Base-by-base conservation (phyloP, 2,113 vertebrate species). In the Gambusia holbrooki region DNA sequence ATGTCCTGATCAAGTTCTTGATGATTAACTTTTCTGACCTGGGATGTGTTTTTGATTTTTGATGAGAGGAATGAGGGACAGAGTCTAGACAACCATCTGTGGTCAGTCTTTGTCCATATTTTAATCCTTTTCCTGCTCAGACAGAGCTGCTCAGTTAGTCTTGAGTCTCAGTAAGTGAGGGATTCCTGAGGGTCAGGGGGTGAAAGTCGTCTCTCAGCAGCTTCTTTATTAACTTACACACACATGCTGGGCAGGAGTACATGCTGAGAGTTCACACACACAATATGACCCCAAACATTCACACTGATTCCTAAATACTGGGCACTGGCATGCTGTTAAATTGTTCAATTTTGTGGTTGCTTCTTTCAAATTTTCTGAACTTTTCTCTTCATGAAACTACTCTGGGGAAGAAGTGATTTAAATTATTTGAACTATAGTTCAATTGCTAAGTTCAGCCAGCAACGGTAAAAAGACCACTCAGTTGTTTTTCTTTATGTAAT, bases 121-220 rank as follows among this genome's bases (percentile, higher is more conserved):
- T 69, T 82, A 64, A 71, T 79, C 77, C 67, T 61, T 64, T 82
- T 78, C 68, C 70, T 64, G 64, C 73, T 84, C 69, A 88, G 66
- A 80, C 27, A 63, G 82, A 86, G 83, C 77, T 81, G 73, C 78
- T 80, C 80, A 75, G 80, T 82, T 84, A 29, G 85, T 86, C 83
- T 77, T 83, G 83, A 85, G 76, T 76, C 84, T 69, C 71, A 72
- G 77, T 82, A 88, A 90, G 80, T 89, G 79, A 85, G 73, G 75
- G 82, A 89, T 90, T 92, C 79, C 85, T 83, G 77, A 7, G 81
- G 92, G 90, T 92, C 91, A 90, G 1, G 54, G 75, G 84, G 87
- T 86, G 74, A 90, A 80, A 90, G 71, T 69, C 76, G 83, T 94
- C 94, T 86, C 85, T 95, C 93, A 93, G 76, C 94, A 85, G 84